Conservation (phyloP, 2,113 vertebrate species). For the Propithecus coquereli region DNA sequence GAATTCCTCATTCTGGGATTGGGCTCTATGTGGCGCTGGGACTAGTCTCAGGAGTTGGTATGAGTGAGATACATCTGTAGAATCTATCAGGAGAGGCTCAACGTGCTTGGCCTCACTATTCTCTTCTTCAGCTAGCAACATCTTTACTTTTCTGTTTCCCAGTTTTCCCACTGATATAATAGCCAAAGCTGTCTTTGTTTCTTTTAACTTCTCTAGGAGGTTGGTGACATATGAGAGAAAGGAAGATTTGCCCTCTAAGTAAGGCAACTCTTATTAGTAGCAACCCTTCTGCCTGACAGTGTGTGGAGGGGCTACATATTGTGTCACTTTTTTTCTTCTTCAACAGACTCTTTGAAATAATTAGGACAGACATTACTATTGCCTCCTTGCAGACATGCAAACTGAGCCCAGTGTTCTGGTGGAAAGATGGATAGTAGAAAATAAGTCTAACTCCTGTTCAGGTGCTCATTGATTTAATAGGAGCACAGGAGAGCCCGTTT, state of each 20-base stretch:
- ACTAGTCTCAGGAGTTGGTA: background rate
- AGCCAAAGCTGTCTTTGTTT: background rate
- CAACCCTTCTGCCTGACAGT: background rate
- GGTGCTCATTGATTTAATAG: background rate
- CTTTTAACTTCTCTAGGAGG: background rate
- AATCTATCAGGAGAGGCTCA: background rate
- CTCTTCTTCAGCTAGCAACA: background rate
- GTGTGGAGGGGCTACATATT: background rate
- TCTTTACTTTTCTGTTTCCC: background rate
- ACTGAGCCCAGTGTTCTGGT: background rate
- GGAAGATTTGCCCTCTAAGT: background rate
- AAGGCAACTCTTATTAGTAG: background rate
- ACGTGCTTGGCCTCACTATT: background rate
- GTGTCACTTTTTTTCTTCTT: background rate
- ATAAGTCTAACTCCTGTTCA: background rate
- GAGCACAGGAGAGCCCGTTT: background rate
- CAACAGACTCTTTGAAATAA: background rate
- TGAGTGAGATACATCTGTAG: background rate
- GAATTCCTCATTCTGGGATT: background rate
- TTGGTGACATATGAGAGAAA: background rate
- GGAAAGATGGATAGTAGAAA: background rate
- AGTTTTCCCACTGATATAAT: background rate
- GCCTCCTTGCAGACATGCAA: background rate
- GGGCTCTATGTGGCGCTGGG: background rate
- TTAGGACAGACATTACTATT: background rate